Evolutionary conservation across 2,113 vertebrate species (phyloP).

Genomic region (Oriolus oriolus): DNA sequence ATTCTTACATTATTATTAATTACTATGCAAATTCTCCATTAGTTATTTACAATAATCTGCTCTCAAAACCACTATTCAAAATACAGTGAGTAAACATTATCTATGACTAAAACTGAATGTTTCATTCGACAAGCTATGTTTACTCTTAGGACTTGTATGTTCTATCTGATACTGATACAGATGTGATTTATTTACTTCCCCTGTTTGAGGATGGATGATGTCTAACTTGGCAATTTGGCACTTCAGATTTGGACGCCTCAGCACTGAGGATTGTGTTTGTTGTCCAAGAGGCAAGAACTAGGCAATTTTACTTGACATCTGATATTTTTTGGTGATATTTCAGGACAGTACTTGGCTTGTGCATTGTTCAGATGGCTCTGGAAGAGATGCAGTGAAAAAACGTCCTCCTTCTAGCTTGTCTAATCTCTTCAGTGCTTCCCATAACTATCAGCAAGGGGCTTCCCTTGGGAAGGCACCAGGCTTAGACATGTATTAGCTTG

Average conservation of each 20-base stretch:
- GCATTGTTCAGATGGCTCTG: not conserved
- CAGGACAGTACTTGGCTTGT: not conserved
- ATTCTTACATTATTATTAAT: not conserved
- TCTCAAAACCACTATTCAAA: not conserved
- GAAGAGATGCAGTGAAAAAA: not conserved
- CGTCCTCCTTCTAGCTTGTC: not conserved
- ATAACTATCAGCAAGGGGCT: not conserved
- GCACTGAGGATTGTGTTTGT: not conserved
- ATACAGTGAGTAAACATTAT: not conserved
- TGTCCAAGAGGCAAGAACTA: not conserved
- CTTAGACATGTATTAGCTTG: not conserved
- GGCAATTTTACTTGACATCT: not conserved
- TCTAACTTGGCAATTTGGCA: not conserved
- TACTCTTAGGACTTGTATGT: not conserved
- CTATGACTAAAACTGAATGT: not conserved
- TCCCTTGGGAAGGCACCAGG: not conserved
- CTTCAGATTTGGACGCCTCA: not conserved
- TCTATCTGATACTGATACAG: not conserved
- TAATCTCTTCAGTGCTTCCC: not conserved
- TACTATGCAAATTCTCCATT: not conserved
- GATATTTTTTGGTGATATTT: not conserved
- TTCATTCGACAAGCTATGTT: not conserved
- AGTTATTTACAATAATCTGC: not conserved
- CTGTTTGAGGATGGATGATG: not conserved
- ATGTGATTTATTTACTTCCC: not conserved